phyloP scores from a whole-genome alignment of 2,888 invertebrate genomes.

The Maniola hyperantus region DNA sequence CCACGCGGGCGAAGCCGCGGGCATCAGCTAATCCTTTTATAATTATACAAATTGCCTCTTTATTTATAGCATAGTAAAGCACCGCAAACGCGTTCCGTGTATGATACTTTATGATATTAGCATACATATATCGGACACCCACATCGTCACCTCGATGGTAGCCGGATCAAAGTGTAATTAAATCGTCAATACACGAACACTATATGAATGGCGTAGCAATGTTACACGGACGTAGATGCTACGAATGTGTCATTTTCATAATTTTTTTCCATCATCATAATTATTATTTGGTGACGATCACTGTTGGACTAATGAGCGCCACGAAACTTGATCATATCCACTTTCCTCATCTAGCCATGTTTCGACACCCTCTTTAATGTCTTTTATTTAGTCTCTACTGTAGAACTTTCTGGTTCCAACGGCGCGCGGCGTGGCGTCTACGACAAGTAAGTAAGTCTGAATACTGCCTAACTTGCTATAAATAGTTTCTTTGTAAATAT shows the following conservation, averaged over 20 bases:
- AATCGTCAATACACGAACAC: slow-evolving; percentile 79
- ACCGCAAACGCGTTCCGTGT: slow-evolving; percentile 53
- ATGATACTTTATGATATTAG: slow-evolving; percentile 56
- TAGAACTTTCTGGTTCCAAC: too few species aligned
- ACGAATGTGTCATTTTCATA: slow-evolving; percentile 43
- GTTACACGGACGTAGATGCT: slow-evolving; percentile 50
- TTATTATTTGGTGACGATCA: neutral
- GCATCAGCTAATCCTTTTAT: too few species aligned
- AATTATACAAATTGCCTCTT: slow-evolving; percentile 20
- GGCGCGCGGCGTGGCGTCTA: too few species aligned
- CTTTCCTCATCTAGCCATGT: too few species aligned
- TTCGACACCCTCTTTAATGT: too few species aligned
- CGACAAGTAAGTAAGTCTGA: too few species aligned
- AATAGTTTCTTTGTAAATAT: too few species aligned
- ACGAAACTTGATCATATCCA: too few species aligned
- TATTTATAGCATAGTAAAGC: slow-evolving; percentile 45
- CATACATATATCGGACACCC: slow-evolving; percentile 79
- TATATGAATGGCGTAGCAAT: slow-evolving; percentile 70
- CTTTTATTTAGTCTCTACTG: too few species aligned
- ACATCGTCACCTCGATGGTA: slow-evolving; percentile 72
- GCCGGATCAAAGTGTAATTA: slow-evolving; percentile 80
- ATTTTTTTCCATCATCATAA: neutral
- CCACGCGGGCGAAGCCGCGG: too few species aligned
- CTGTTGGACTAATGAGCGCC: too few species aligned
- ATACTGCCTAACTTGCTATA: too few species aligned